Conservation (phyloP, 1,140 invertebrate genomes). For the Antheraea mylitta region DNA sequence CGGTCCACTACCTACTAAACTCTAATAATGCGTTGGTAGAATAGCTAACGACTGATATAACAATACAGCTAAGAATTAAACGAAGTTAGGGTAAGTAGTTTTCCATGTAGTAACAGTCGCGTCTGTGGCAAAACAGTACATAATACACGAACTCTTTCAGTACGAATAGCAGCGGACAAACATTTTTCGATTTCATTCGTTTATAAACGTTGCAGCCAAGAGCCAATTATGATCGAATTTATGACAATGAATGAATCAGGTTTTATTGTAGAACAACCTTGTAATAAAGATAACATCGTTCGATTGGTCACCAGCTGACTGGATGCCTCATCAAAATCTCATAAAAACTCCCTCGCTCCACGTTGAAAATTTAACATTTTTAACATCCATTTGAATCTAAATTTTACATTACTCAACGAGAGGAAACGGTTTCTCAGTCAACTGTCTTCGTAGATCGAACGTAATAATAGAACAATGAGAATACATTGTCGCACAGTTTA, state of each 20-base stretch:
- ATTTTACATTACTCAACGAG: slow-evolving; percentile 42
- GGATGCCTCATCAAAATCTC: slow-evolving; percentile 51
- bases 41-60: slow-evolving; percentile 59
- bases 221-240: slow-evolving; percentile 40
- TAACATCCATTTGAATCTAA: slow-evolving; percentile 50
- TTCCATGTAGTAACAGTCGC: slow-evolving; percentile 59
- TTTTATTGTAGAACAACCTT: slow-evolving; percentile 29
- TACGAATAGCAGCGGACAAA: background rate
- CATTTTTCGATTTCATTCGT: slow-evolving; percentile 23
- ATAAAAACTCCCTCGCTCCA: slow-evolving; percentile 42
- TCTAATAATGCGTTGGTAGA: slow-evolving; percentile 48
- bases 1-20: slow-evolving; percentile 36
- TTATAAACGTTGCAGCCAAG: slow-evolving; percentile 10
- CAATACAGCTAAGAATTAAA: slow-evolving; percentile 66
- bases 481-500: slow-evolving; percentile 35
- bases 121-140: slow-evolving; percentile 29
- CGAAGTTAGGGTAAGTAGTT: slow-evolving; percentile 72
- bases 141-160: slow-evolving; percentile 24
- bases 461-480: slow-evolving; percentile 47
- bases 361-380: slow-evolving; percentile 40
- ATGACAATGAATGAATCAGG: slow-evolving; percentile 30
- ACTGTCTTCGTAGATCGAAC: slow-evolving; percentile 20
- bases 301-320: slow-evolving; percentile 10
- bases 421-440: slow-evolving; percentile 14
- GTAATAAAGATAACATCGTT: slow-evolving; percentile 40